Evolutionary conservation across 2,888 invertebrate species (phyloP).

Genomic region (Himalopsyche japonica): DNA sequence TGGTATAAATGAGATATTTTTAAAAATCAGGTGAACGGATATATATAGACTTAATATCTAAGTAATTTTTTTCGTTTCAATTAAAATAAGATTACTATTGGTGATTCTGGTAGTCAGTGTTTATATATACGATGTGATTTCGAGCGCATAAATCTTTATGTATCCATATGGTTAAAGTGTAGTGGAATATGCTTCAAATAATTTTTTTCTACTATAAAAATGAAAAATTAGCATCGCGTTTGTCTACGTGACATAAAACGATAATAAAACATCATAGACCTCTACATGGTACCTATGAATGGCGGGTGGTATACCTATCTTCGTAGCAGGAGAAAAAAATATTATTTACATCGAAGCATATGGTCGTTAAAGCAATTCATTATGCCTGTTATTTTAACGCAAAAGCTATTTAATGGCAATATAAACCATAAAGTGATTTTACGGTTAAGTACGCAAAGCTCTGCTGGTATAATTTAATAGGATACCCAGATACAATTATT

Average conservation of each 20-base stretch:
- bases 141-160: too few species aligned
- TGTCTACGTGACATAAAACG: too few species aligned
- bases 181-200: too few species aligned
- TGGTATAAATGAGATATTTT: neutral
- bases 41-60: too few species aligned
- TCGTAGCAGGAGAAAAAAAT: neutral
- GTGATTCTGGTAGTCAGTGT: too few species aligned
- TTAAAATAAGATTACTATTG: too few species aligned
- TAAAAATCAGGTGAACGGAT: neutral
- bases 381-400: neutral
- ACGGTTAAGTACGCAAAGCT: neutral
- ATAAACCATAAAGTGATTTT: constrained; percentile 4
- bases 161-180: neutral
- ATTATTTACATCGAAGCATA: neutral
- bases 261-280: neutral
- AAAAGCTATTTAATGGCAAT: neutral
- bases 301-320: neutral
- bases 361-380: neutral
- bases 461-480: neutral
- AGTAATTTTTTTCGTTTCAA: too few species aligned
- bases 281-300: neutral
- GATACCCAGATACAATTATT: neutral
- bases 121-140: too few species aligned
- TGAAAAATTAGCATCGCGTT: too few species aligned
- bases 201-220: too few species aligned